A percentile compares a stretch with the other conserved stretches of the same genome.
Conservation (phyloP, 23 tunicate species). For the Trididemnum miniatum region DNA sequence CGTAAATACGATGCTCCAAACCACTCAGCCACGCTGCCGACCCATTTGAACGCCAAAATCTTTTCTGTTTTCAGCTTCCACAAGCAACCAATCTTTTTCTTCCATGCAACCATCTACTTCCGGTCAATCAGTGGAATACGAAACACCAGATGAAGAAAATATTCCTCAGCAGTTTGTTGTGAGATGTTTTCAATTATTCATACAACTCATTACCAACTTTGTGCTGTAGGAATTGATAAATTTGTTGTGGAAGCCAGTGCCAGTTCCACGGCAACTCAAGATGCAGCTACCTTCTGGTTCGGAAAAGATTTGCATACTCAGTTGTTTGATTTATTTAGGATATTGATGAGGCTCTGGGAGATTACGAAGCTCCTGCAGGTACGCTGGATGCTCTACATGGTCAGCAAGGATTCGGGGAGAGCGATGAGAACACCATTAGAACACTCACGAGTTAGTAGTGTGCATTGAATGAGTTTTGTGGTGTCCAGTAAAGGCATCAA, state of each 20-base stretch:
- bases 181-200: too few relatives aligned
- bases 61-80: conserved; percentile 11
- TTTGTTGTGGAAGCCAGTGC: too few relatives aligned
- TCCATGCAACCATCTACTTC: conserved; percentile 22
- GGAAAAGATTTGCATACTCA: too few relatives aligned
- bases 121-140: conserved; percentile 5
- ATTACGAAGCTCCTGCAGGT: neutral
- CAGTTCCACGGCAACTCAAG: too few relatives aligned
- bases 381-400: conserved; percentile 30
- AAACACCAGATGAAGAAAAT: conserved; percentile 53
- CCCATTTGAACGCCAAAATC: too few relatives aligned
- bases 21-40: too few relatives aligned
- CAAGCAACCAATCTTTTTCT: neutral
- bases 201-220: too few relatives aligned
- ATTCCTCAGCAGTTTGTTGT: conserved; percentile 38
- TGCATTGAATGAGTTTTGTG: too few relatives aligned
- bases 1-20: too few relatives aligned
- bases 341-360: conserved; percentile 29
- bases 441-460: conserved; percentile 3
- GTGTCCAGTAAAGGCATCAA: too few relatives aligned
- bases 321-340: conserved; percentile 17
- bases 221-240: too few relatives aligned
- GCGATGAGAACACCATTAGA: conserved; percentile 12
- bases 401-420: neutral
- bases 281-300: too few relatives aligned